phyloP scores from a whole-genome alignment of 2,888 invertebrate species.

The Epistrophella euchroma region DNA sequence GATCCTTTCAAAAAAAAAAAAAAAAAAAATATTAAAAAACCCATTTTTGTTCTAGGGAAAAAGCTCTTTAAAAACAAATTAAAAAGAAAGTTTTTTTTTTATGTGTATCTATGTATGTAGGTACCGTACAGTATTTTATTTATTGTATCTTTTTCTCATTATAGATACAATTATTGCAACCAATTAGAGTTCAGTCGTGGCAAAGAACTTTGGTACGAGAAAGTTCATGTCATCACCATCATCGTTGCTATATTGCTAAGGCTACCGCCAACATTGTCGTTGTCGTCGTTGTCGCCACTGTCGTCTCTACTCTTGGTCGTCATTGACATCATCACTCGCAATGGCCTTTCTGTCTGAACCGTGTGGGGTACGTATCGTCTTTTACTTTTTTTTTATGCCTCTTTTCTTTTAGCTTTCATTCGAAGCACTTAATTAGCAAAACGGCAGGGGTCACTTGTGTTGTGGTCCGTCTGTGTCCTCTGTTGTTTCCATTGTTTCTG shows the following conservation, averaged over 20 bases:
- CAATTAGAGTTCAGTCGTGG: slow-evolving; percentile 68
- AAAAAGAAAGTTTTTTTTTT: slow-evolving; percentile 32
- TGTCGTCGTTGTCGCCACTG: neutral
- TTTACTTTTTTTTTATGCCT: slow-evolving; percentile 3
- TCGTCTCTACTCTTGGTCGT: slow-evolving; percentile 10
- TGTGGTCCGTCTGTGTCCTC: slow-evolving; percentile 11
- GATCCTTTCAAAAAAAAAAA: neutral
- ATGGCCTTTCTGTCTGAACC: slow-evolving; percentile 18
- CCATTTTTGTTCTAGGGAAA: neutral
- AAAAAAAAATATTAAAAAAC: neutral
- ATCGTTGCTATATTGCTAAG: slow-evolving; percentile 18
- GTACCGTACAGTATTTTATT: slow-evolving; percentile 41
- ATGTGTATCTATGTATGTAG: too few relatives aligned
- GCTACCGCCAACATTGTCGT: neutral
- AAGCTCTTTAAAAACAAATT: slow-evolving; percentile 23
- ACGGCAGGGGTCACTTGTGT: slow-evolving; percentile 48
- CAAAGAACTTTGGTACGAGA: slow-evolving; percentile 52
- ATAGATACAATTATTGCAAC: slow-evolving; percentile 70
- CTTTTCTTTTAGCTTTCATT: slow-evolving; percentile 37
- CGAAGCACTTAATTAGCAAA: slow-evolving; percentile 65
- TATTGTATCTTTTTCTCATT: slow-evolving; percentile 71
- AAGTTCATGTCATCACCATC: slow-evolving; percentile 51
- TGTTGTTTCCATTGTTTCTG: slow-evolving; percentile 34
- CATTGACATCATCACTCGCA: slow-evolving; percentile 30
- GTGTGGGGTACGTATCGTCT: slow-evolving; percentile 59